phyloP scores from a whole-genome alignment of 35 echinoderm and acorn worm genomes.

The Ophiothrix spiculata region DNA sequence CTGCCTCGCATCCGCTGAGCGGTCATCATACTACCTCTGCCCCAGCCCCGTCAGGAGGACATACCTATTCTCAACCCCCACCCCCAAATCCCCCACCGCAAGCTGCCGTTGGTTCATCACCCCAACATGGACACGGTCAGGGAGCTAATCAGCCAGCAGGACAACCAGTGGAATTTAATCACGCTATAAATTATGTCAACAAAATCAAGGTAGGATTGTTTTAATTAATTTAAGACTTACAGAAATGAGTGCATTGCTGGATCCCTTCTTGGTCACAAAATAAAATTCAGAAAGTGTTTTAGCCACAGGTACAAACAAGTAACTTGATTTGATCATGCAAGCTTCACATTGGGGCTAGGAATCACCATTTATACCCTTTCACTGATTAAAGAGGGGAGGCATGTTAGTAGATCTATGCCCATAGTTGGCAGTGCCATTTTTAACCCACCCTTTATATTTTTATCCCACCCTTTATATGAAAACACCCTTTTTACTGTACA shows the following conservation, averaged over 20 bases:
- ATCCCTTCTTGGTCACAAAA: background rate
- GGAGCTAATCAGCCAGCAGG: conserved; percentile 37
- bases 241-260: background rate
- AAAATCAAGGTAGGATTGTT: conserved; percentile 97
- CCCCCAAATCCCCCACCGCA: conserved; percentile 49
- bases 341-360: too few relatives aligned
- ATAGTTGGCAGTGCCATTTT: too few relatives aligned
- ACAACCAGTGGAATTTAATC: conserved; percentile 98
- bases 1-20: background rate
- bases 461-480: too few relatives aligned
- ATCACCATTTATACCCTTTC: too few relatives aligned
- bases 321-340: too few relatives aligned
- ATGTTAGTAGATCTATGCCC: too few relatives aligned
- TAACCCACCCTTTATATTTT: too few relatives aligned
- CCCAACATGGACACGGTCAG: conserved; percentile 39
- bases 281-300: background rate
- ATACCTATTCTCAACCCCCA: conserved; percentile 87
- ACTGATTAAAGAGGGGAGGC: too few relatives aligned
- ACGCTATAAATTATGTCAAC: conserved; percentile 99
- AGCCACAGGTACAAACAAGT: background rate
- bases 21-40: conserved; percentile 25
- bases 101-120: conserved; percentile 1
- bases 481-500: too few relatives aligned
- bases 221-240: too few relatives aligned
- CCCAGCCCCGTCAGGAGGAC: conserved; percentile 74